These are phyloP conservation scores for Accipiter cooperii DNA, from an alignment of 2,113 vertebrate genomes.

Conservation along the genomic window DNA sequence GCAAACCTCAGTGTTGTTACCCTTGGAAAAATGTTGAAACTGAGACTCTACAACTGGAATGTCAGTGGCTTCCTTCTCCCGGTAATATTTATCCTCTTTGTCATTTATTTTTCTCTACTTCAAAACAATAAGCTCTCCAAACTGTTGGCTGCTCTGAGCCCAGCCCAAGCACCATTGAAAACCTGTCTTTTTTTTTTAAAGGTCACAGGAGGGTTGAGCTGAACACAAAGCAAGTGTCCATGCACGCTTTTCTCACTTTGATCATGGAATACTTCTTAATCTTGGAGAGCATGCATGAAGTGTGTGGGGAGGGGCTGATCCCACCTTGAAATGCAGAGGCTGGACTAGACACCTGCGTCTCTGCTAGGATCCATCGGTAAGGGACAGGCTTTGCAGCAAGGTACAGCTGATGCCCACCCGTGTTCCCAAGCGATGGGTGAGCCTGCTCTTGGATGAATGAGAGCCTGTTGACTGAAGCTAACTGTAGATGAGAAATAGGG, in stretches of 20 bases:
- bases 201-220: not conserved
- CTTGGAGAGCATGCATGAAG: not conserved
- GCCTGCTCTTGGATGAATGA: not conserved
- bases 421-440: not conserved
- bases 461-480: not conserved
- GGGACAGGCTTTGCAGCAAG: not conserved
- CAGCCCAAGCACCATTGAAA: not conserved
- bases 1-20: not conserved
- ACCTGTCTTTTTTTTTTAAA: not conserved
- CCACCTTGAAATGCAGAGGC: not conserved
- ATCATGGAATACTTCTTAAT: not conserved
- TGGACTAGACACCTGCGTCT: not conserved
- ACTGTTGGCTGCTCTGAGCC: not conserved
- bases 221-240: not conserved
- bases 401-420: not conserved
- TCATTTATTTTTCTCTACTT: not conserved
- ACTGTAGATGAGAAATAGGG: not conserved
- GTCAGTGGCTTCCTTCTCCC: not conserved
- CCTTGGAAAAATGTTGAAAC: not conserved
- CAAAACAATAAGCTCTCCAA: not conserved
- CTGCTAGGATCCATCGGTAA: not conserved
- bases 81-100: not conserved
- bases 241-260: fast-evolving
- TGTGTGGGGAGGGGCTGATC: not conserved
- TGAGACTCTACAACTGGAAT: not conserved